These are phyloP conservation scores for Lycocerus yunnanus DNA, from an alignment of 2,888 invertebrate species.

Conservation along the genomic window DNA sequence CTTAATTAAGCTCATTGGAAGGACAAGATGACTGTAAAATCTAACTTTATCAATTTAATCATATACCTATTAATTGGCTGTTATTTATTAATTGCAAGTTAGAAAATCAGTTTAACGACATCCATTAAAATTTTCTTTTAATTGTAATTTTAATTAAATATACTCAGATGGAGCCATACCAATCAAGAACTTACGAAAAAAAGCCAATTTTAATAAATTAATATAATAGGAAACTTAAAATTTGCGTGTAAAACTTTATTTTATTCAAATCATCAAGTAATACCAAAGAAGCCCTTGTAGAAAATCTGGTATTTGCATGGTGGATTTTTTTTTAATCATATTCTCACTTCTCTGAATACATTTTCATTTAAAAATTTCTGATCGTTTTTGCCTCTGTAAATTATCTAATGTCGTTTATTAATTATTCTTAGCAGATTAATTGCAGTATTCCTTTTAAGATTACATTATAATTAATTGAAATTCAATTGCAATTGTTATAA, in stretches of 20 bases:
- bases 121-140: background rate
- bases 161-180: background rate
- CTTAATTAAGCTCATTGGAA: background rate
- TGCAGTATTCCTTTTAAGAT: background rate
- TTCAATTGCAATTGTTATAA: background rate
- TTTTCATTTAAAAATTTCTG: too few species aligned
- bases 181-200: too few species aligned
- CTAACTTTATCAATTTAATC: background rate
- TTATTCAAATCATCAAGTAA: background rate
- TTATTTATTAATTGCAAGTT: background rate
- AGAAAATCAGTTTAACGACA: background rate
- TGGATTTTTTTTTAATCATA: too few species aligned
- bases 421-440: background rate
- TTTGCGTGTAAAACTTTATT: background rate
- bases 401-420: background rate
- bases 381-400: too few species aligned
- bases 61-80: background rate
- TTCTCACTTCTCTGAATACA: too few species aligned
- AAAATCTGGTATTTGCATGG: background rate
- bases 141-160: background rate
- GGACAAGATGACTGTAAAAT: background rate
- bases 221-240: background rate
- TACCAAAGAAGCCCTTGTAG: background rate
- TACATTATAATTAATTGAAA: background rate
- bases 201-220: background rate